These are phyloP conservation scores for Frankliniella fusca DNA, from an alignment of 2,888 invertebrate species.

Conservation along the genomic window DNA sequence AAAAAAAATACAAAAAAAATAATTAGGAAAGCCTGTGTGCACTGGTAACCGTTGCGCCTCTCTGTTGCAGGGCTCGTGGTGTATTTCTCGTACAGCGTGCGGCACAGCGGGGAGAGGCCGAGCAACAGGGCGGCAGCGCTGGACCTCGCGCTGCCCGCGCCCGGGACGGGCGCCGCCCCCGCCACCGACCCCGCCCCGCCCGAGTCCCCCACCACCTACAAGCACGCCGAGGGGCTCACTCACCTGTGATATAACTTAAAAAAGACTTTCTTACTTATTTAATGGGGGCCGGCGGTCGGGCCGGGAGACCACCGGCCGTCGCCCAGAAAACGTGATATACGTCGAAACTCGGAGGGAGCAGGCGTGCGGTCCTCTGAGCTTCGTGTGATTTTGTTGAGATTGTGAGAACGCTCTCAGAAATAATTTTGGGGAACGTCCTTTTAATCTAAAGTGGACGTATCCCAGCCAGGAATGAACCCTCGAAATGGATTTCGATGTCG, in stretches of 20 bases:
- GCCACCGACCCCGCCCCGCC: background rate
- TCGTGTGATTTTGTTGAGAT: too few species aligned
- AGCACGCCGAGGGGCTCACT: slow-evolving; percentile 15
- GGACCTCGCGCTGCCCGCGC: background rate
- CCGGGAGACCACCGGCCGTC: too few species aligned
- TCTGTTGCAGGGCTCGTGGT: slow-evolving; percentile 66
- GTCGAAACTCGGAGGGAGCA: too few species aligned
- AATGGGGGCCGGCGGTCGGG: background rate
- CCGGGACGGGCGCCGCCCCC: background rate
- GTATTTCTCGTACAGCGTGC: slow-evolving; percentile 80
- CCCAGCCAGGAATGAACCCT: too few species aligned
- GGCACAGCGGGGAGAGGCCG: slow-evolving; percentile 63
- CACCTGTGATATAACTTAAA: slow-evolving; percentile 7
- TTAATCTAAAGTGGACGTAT: too few species aligned
- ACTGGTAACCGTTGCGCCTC: background rate
- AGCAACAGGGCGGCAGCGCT: slow-evolving; percentile 29
- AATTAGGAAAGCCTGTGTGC: background rate
- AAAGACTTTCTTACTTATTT: background rate
- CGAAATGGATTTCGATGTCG: too few species aligned
- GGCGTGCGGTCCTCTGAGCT: too few species aligned
- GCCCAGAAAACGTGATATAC: too few species aligned
- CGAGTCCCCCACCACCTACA: background rate
- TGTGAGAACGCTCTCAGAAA: too few species aligned
- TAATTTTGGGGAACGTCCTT: too few species aligned
- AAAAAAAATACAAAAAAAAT: too few species aligned